Evolutionary conservation across 2,888 invertebrate species (phyloP).

Genomic region (Geotrupes spiniger): DNA sequence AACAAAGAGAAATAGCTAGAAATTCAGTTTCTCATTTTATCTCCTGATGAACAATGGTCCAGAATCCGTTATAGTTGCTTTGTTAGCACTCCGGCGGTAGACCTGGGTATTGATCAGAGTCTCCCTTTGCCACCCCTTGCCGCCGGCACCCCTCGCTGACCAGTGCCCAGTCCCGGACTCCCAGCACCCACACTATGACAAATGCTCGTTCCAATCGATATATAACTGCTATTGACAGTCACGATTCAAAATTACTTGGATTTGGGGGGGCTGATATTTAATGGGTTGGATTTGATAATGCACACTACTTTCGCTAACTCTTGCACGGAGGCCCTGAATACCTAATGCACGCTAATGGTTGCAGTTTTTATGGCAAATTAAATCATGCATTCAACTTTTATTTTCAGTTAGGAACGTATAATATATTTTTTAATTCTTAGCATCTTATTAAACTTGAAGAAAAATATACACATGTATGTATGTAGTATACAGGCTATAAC

Average conservation of each 20-base stretch:
- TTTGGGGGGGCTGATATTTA: conserved; percentile 15
- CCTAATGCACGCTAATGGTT: too few species aligned
- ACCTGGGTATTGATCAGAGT: conserved; percentile 53
- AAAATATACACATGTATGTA: too few species aligned
- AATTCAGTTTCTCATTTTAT: conserved; percentile 49
- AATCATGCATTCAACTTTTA: too few species aligned
- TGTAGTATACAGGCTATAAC: too few species aligned
- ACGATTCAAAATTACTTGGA: conserved; percentile 24
- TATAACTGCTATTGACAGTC: conserved; percentile 50
- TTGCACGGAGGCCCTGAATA: not conserved
- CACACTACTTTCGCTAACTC: not conserved
- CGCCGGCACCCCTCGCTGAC: conserved; percentile 36
- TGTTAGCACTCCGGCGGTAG: conserved; percentile 53
- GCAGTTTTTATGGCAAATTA: too few species aligned
- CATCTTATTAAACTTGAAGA: too few species aligned
- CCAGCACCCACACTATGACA: conserved; percentile 51
- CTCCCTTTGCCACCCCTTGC: conserved; percentile 21
- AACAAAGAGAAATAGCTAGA: conserved; percentile 28
- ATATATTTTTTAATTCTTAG: too few species aligned
- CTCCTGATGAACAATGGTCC: conserved; percentile 53
- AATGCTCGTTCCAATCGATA: conserved; percentile 51
- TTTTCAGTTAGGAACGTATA: too few species aligned
- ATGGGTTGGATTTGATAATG: conserved; percentile 16
- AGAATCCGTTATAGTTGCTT: conserved; percentile 54
- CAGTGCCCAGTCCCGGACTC: conserved; percentile 45